Evolutionary conservation across 2,113 vertebrate genomes (phyloP).

Genomic region (Ctenomys sociabilis): DNA sequence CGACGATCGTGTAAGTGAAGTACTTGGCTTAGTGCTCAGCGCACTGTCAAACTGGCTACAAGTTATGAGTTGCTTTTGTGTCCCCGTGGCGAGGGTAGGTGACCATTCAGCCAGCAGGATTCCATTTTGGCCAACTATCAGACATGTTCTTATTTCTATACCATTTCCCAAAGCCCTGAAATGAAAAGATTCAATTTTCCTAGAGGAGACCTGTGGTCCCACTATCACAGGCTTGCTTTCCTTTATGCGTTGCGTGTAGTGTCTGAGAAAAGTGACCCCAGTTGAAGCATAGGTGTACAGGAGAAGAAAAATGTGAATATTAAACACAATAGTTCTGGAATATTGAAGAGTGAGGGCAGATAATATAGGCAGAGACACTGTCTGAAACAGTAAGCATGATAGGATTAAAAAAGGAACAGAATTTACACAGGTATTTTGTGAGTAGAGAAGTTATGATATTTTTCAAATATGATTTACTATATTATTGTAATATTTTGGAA

Average conservation of each 20-base stretch:
- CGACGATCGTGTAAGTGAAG: not conserved
- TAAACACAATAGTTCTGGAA: constrained; percentile 1
- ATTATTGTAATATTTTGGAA: constrained; percentile 47
- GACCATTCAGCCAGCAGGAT: not conserved
- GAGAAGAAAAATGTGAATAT: not conserved
- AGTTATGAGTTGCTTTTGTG: not conserved
- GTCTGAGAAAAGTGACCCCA: constrained; percentile 8
- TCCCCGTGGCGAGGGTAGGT: not conserved
- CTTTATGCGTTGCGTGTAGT: constrained; percentile 25
- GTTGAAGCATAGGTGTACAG: not conserved
- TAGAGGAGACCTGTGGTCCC: not conserved
- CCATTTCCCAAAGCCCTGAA: not conserved
- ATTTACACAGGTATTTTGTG: constrained; percentile 47
- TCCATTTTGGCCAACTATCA: not conserved
- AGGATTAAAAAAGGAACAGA: constrained; percentile 20
- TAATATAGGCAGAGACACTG: not conserved
- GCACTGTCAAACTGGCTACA: not conserved
- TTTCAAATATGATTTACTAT: constrained; percentile 32
- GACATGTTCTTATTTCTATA: not conserved
- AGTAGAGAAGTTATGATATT: constrained; percentile 2
- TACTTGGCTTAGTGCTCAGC: not conserved
- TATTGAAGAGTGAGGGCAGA: not conserved
- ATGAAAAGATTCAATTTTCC: not conserved
- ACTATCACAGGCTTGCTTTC: not conserved
- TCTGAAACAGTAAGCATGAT: not conserved